Conservation (phyloP, 2,113 vertebrate genomes). For the pig (Sus scrofa) region T2T-Sscrofa CM000818.6:86571001-86571500, state of each 20-base stretch:
- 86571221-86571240: not conserved
- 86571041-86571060: not conserved
- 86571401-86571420: slow-evolving; percentile 1
- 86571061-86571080: too few species aligned
- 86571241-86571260: not conserved
- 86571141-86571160: not conserved
- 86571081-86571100: too few species aligned
- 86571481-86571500: not conserved
- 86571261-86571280: not conserved
- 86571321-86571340: not conserved
- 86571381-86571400: not conserved
- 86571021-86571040: not conserved
- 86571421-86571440: not conserved
- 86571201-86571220: slow-evolving; percentile 35
- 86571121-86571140: slow-evolving; percentile 59
- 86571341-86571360: not conserved
- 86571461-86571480: not conserved
- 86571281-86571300: not conserved
- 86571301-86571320: not conserved
- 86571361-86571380: not conserved
- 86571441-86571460: not conserved
- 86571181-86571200: not conserved
- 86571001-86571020: not conserved
- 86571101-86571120: too few species aligned
- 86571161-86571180: slow-evolving; percentile 7